Conservation (phyloP, 1,140 invertebrate species). For the Phymastichus coffea region DNA sequence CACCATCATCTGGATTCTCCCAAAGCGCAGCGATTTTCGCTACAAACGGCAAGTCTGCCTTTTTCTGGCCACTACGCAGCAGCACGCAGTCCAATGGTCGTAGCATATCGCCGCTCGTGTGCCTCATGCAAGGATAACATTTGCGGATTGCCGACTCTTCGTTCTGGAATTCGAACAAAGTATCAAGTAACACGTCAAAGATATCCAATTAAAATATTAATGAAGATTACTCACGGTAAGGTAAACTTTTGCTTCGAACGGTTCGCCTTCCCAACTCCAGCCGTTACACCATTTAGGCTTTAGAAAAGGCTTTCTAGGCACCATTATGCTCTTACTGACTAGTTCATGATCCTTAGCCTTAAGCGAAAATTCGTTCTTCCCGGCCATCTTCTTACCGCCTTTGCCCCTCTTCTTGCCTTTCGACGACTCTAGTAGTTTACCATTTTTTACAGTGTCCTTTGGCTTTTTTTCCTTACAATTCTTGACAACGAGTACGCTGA, state of each 20-base stretch:
- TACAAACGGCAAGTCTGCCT: slow-evolving; percentile 88
- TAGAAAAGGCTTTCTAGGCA: slow-evolving; percentile 52
- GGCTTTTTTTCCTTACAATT: not conserved
- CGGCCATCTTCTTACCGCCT: slow-evolving; percentile 38
- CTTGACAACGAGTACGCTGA: too few species aligned
- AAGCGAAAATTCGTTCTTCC: slow-evolving; percentile 32
- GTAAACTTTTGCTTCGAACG: slow-evolving; percentile 81
- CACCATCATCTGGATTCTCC: slow-evolving; percentile 92
- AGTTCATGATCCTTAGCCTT: slow-evolving; percentile 42
- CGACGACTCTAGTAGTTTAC: not conserved
- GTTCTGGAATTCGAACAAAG: too few species aligned
- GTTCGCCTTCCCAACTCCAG: slow-evolving; percentile 86
- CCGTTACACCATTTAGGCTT: slow-evolving; percentile 85
- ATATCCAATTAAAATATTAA: not conserved
- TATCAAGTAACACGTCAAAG: not conserved
- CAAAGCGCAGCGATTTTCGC: slow-evolving; percentile 91
- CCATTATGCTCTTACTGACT: slow-evolving; percentile 41
- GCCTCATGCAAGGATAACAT: slow-evolving; percentile 88
- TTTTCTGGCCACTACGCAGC: slow-evolving; percentile 77
- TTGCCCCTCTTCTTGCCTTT: slow-evolving; percentile 39
- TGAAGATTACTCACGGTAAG: slow-evolving; percentile 83
- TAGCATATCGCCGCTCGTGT: slow-evolving; percentile 84
- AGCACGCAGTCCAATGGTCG: slow-evolving; percentile 85
- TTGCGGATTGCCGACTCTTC: slow-evolving; percentile 74
- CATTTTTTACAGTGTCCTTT: not conserved